Evolutionary conservation across 2,797 vertebrate genomes (phyloP), one percentile per base, ranked within the genome.

Genomic region (Anolis apletophallus): DNA sequence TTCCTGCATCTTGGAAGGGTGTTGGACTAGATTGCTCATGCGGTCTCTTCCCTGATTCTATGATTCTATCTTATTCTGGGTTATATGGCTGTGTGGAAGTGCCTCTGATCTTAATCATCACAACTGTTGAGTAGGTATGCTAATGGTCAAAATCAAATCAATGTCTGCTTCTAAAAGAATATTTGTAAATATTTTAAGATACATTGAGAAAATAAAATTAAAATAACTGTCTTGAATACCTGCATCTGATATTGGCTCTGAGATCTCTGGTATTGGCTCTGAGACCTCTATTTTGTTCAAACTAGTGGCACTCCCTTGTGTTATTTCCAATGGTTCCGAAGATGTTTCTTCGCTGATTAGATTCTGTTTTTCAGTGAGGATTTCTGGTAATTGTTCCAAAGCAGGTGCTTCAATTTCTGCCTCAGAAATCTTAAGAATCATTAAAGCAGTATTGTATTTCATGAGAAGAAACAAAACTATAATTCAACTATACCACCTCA

Each of bases 371-470:
- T 83, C 71, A 0, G 1, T 57, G 86, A 46, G 2, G 36, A 9
- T 73, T 68, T 88, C 85, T 78, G 84, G 68, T 86, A 91, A 34
- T n/a, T 40, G 73, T 5, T 81, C n/a, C 84, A 54, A 79, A 64
- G 57, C 17, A 74, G 57, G 5, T 67, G 76, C 84, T 83, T 85
- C 32, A 81, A 83, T 85, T 84, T 80, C 69, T 52, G 46, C 57
- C 46, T 87, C 85, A 84, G 50, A 5, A 84, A 79, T 9, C n/a
- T 87, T 5, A 71, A 87, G 6, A 71, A 78, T 71, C 46, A 85
- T 14, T 14, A 23, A 86, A 84, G n/a, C 61, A 57, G 1, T 50
- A 64, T 71, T 79, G 71, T 29, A 36, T 76, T 57, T 87, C 17
- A 46, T 1, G 8, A 80, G 13, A 16, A n/a, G 13, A 72, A 46